Conservation (phyloP, 2,113 vertebrate genomes). For the Ciconia stormi region DNA sequence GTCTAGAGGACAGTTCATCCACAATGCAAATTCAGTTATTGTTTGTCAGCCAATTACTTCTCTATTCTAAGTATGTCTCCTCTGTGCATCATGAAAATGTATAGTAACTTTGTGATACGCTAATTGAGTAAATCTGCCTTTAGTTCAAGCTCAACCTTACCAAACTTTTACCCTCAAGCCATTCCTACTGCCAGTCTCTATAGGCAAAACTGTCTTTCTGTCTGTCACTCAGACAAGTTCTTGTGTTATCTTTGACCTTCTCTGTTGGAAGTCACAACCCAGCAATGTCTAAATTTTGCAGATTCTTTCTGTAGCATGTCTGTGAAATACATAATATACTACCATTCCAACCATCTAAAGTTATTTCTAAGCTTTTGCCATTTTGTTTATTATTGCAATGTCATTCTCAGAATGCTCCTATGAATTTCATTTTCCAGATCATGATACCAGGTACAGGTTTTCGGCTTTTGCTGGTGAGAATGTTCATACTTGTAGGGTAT, state of each 20-base stretch:
- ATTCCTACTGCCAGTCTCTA: neutral
- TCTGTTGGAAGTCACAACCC: neutral
- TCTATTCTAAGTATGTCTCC: neutral
- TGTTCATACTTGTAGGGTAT: neutral
- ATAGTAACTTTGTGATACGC: neutral
- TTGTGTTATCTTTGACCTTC: slow-evolving; percentile 1
- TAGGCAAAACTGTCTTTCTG: neutral
- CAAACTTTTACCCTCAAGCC: neutral
- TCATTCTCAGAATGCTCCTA: neutral
- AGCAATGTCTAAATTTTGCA: neutral
- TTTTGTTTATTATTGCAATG: neutral
- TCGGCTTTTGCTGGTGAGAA: neutral
- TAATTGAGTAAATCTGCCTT: neutral
- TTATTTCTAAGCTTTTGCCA: neutral
- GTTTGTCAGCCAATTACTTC: neutral
- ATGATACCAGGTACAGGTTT: neutral
- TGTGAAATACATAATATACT: neutral
- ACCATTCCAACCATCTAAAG: neutral
- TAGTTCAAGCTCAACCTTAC: neutral
- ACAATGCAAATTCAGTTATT: neutral
- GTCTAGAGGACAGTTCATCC: neutral
- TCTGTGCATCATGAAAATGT: neutral
- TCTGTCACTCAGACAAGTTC: neutral
- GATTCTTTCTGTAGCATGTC: neutral
- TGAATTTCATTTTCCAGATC: neutral